A percentile compares a stretch with the other conserved stretches of the same genome.
phyloP scores from a whole-genome alignment of 2,797 vertebrate genomes.

The Epinephelus malabaricus region DNA sequence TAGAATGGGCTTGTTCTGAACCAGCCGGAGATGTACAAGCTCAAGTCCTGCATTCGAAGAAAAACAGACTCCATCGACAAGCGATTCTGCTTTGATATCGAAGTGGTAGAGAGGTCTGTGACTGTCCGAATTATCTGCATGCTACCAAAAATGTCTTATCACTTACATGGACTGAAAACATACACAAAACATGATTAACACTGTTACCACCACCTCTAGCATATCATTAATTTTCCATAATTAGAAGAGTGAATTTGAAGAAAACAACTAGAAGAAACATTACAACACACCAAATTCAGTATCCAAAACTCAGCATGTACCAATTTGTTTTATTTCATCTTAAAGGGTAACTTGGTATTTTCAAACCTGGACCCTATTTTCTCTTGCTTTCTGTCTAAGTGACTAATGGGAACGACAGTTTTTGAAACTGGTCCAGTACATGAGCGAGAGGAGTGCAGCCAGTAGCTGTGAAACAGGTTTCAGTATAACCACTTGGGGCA shows the following conservation, averaged over 20 bases:
- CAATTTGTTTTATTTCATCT: not conserved
- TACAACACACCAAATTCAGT: not conserved
- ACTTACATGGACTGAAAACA: slow-evolving; percentile 52
- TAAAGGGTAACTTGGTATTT: too few relatives aligned
- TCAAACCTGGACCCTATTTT: too few relatives aligned
- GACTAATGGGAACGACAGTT: too few relatives aligned
- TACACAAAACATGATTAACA: slow-evolving; percentile 11
- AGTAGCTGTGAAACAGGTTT: too few relatives aligned
- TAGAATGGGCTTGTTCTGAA: slow-evolving; percentile 94
- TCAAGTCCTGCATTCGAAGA: slow-evolving; percentile 96
- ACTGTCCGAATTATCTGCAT: not conserved
- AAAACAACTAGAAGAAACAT: not conserved
- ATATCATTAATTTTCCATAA: not conserved
- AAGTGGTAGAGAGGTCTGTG: slow-evolving; percentile 96
- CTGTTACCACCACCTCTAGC: not conserved
- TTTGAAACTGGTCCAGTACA: too few relatives aligned
- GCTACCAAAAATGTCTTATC: slow-evolving; percentile 10
- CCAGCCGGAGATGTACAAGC: slow-evolving; percentile 95
- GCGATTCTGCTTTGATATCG: slow-evolving; percentile 98
- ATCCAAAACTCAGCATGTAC: not conserved
- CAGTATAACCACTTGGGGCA: too few relatives aligned
- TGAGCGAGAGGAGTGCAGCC: too few relatives aligned
- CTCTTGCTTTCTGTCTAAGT: too few relatives aligned
- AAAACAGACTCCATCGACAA: slow-evolving; percentile 99
- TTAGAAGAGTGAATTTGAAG: not conserved